These are phyloP conservation scores for Polydrusus tereticollis DNA, from an alignment of 2,888 invertebrate genomes.

Conservation along the genomic window DNA sequence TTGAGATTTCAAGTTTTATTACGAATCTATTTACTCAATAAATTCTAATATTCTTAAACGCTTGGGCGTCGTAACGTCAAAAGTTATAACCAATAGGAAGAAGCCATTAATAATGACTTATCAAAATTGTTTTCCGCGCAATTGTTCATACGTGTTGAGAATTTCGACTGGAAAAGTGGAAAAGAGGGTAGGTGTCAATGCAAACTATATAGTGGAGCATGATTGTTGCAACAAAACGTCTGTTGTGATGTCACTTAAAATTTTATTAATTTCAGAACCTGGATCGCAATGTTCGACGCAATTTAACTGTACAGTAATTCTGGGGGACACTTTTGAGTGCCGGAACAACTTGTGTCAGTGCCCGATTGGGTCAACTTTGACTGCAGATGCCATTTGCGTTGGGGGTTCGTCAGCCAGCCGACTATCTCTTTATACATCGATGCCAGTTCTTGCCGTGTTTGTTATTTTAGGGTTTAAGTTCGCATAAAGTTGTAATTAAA, in stretches of 20 bases:
- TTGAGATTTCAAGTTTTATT: no score
- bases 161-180: background rate
- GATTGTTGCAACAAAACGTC: background rate
- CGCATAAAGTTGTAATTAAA: background rate
- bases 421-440: background rate
- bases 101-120: background rate
- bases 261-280: slow-evolving; percentile 50
- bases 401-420: slow-evolving; percentile 29
- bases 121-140: background rate
- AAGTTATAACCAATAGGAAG: no score
- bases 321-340: slow-evolving; percentile 54
- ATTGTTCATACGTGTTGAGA: background rate
- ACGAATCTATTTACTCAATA: no score
- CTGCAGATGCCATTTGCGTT: slow-evolving; percentile 44
- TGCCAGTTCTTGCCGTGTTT: background rate
- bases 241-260: no score
- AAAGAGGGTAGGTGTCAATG: background rate
- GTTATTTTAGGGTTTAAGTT: background rate
- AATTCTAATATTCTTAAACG: no score
- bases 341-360: slow-evolving; percentile 57
- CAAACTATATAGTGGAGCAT: background rate
- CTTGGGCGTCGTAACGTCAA: no score
- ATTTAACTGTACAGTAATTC: slow-evolving; percentile 52
- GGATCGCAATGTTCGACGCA: slow-evolving; percentile 53
- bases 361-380: slow-evolving; percentile 47